Evolutionary conservation across 2,888 invertebrate species (phyloP).

Genomic region (Callyntrura guangdongensis): DNA sequence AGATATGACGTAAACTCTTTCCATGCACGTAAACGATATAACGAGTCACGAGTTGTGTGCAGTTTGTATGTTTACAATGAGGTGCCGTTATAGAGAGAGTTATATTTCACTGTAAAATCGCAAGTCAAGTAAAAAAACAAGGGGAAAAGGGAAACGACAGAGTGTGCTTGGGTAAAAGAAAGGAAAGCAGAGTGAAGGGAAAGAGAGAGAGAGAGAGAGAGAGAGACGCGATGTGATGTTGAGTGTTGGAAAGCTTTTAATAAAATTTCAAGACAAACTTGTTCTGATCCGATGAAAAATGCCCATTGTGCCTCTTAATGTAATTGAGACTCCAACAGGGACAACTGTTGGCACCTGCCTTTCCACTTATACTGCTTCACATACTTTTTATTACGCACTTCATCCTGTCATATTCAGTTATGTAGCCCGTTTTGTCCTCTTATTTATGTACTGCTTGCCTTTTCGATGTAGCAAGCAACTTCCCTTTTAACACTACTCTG

Average conservation of each 20-base stretch:
- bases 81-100: background rate
- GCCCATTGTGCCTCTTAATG: constrained; percentile 80
- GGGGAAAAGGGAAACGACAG: background rate
- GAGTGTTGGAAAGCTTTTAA: constrained; percentile 74
- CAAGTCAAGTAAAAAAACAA: constrained; percentile 31
- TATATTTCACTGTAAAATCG: background rate
- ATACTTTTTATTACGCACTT: constrained; percentile 74
- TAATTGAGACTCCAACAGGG: constrained; percentile 80
- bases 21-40: too few species aligned
- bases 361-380: constrained; percentile 68
- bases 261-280: constrained; percentile 81
- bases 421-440: constrained; percentile 55
- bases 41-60: too few species aligned
- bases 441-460: constrained; percentile 13
- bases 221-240: constrained; percentile 21
- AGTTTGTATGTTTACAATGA: background rate
- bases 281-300: constrained; percentile 80
- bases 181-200: background rate
- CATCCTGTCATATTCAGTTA: constrained; percentile 76
- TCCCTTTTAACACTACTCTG: background rate
- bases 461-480: background rate
- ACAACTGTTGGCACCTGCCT: constrained; percentile 80
- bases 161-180: background rate
- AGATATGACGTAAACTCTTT: too few species aligned
- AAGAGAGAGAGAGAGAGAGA: background rate